Percentiles rank a stretch among this genome's conserved stretches.
Conservation (phyloP, 2,888 invertebrate species). For the Meteorus cinctellus region DNA sequence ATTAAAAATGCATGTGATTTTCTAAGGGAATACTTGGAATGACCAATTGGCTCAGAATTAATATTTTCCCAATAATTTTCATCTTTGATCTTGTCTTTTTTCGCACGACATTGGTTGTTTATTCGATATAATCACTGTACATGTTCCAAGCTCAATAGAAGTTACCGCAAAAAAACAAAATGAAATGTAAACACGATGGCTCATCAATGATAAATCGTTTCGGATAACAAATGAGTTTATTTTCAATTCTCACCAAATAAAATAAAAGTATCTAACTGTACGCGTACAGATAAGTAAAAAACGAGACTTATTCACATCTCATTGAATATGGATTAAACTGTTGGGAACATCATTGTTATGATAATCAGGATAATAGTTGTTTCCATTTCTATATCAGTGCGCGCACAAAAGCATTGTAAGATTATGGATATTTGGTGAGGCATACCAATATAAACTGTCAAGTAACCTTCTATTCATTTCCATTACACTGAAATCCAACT, state of each 20-base stretch:
- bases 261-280: neutral
- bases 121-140: constrained; percentile 72
- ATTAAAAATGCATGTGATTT: neutral
- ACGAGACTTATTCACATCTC: neutral
- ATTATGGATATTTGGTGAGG: constrained; percentile 30
- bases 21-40: neutral
- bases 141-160: constrained; percentile 66
- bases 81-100: neutral
- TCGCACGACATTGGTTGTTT: constrained; percentile 71
- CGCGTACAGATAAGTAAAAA: constrained; percentile 14
- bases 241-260: constrained; percentile 9
- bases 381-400: neutral
- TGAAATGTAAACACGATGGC: constrained; percentile 69
- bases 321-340: constrained; percentile 1
- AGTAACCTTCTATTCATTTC: constrained; percentile 49
- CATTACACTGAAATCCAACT: constrained; percentile 60
- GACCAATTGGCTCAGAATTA: neutral
- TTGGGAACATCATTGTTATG: neutral
- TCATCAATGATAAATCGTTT: constrained; percentile 68
- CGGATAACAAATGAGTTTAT: constrained; percentile 56
- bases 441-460: constrained; percentile 45
- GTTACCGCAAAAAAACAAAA: constrained; percentile 60
- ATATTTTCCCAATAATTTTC: neutral
- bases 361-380: neutral
- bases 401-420: neutral